Percentiles rank a stretch among this genome's conserved stretches.
Evolutionary conservation across 2,113 vertebrate genomes (phyloP).

Genomic region (Sorex fumeus): DNA sequence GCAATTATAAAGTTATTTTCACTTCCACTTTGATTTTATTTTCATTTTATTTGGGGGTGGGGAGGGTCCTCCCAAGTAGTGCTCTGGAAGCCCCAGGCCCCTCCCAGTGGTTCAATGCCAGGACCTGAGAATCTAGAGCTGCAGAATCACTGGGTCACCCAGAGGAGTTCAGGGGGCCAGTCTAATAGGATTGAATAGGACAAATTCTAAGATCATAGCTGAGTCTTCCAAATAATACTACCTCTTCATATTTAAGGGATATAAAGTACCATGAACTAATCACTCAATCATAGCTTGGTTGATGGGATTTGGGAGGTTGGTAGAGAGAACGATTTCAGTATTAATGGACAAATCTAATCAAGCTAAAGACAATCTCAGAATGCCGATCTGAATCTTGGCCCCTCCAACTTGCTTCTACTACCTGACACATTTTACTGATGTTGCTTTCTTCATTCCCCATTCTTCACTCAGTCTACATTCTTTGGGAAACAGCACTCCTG

Average conservation of each 20-base stretch:
- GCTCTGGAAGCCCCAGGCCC: not conserved
- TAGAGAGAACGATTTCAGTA: not conserved
- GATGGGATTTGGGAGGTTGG: not conserved
- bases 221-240: slow-evolving; percentile 5
- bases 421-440: not conserved
- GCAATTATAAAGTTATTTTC: slow-evolving; percentile 51
- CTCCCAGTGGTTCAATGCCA: too few species aligned
- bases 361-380: not conserved
- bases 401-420: not conserved
- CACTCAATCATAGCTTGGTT: not conserved
- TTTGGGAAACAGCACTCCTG: not conserved
- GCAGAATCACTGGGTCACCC: too few species aligned
- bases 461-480: not conserved
- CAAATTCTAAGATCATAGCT: not conserved
- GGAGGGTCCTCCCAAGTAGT: not conserved
- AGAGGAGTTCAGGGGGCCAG: too few species aligned
- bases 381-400: not conserved
- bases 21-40: slow-evolving; percentile 28
- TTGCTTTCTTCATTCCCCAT: not conserved
- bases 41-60: not conserved
- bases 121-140: too few species aligned
- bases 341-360: not conserved
- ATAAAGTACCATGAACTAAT: not conserved
- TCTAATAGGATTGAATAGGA: too few species aligned
- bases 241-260: slow-evolving; percentile 24